These are phyloP conservation scores for Ellobius talpinus DNA, from an alignment of 2,113 vertebrate species.

Conservation along the genomic window DNA sequence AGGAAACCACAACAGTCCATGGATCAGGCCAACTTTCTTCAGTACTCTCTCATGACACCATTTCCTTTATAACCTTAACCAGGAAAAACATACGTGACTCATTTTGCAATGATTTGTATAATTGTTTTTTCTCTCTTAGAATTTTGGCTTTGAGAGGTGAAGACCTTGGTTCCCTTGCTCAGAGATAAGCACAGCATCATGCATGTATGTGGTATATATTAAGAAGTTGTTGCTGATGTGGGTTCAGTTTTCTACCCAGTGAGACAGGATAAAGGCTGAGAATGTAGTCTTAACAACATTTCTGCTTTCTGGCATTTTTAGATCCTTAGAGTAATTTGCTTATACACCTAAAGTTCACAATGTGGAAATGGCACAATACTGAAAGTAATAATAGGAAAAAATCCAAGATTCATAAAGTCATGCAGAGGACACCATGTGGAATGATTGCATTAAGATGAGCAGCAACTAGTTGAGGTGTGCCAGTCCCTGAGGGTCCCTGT, in stretches of 20 bases:
- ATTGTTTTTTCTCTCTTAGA: not conserved
- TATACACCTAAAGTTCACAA: not conserved
- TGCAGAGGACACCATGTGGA: not conserved
- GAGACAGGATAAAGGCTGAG: not conserved
- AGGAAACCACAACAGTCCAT: not conserved
- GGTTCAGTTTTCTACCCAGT: not conserved
- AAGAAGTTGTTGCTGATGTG: not conserved
- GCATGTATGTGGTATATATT: not conserved
- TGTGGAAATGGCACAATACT: not conserved
- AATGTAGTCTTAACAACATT: not conserved
- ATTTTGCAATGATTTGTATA: not conserved
- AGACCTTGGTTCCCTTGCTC: not conserved
- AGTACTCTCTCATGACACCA: not conserved
- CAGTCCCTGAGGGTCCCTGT: not conserved
- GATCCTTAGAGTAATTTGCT: slow-evolving; percentile 34
- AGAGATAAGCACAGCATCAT: not conserved
- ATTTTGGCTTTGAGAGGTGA: not conserved
- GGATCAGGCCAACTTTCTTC: not conserved
- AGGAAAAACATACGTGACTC: not conserved
- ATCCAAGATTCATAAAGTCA: not conserved
- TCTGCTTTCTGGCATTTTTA: slow-evolving; percentile 42
- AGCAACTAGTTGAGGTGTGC: not conserved
- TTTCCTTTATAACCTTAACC: not conserved
- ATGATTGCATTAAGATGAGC: not conserved
- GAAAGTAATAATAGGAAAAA: slow-evolving; percentile 16